Conservation (phyloP, 2,888 invertebrate species). For the Odontomyia ornata region DNA sequence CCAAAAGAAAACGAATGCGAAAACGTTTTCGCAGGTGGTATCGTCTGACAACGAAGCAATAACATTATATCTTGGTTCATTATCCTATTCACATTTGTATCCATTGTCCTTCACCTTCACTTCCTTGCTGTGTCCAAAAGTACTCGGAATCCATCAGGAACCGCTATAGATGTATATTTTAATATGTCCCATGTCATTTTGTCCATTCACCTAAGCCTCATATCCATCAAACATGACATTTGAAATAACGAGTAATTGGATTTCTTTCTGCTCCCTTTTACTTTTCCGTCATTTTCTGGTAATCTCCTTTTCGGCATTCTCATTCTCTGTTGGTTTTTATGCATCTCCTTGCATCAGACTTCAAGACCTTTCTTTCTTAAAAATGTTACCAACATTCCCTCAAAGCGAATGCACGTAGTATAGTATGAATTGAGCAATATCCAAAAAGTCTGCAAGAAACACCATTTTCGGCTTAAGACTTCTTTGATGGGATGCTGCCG, state of each 20-base stretch:
- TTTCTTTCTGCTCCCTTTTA: background rate
- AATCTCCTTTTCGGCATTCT: slow-evolving; percentile 14
- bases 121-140: background rate
- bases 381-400: no score
- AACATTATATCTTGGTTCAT: no score
- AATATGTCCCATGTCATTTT: background rate
- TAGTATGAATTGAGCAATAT: background rate
- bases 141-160: background rate
- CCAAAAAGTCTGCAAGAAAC: background rate
- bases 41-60: no score
- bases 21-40: no score
- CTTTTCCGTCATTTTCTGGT: background rate
- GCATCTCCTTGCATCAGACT: background rate
- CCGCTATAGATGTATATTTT: background rate
- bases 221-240: slow-evolving; percentile 18
- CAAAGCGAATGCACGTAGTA: background rate
- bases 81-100: no score
- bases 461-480: background rate
- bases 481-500: background rate
- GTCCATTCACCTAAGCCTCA: slow-evolving; percentile 10
- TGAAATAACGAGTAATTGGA: slow-evolving; percentile 18
- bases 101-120: background rate
- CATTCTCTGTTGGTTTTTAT: background rate
- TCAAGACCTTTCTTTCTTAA: background rate
- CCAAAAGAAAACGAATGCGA: no score